phyloP scores from a whole-genome alignment of 2,113 vertebrate genomes.

The Bos indicus region DNA sequence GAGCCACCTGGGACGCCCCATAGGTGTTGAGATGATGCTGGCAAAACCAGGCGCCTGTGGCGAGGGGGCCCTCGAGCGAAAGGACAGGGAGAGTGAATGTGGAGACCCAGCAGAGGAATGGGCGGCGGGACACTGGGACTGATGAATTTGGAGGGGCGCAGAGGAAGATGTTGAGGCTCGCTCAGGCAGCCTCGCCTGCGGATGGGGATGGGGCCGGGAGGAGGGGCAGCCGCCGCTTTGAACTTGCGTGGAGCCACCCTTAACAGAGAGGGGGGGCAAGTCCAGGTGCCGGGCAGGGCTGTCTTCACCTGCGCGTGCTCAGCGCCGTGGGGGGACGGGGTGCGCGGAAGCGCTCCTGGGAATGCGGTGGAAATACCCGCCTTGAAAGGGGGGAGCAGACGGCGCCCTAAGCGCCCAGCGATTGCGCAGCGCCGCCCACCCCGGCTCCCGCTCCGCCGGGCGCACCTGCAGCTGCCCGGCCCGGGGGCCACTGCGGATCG shows the following conservation, averaged over 20 bases:
- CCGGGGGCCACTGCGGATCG: not conserved
- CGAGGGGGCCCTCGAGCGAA: not conserved
- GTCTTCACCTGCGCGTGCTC: conserved; percentile 26
- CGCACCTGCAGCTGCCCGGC: not conserved
- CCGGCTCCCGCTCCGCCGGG: not conserved
- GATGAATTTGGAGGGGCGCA: not conserved
- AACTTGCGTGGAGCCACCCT: conserved; percentile 53
- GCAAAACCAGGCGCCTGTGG: not conserved
- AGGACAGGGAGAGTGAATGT: not conserved
- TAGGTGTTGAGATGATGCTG: not conserved
- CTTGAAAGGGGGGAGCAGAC: not conserved
- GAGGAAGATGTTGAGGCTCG: conserved; percentile 46
- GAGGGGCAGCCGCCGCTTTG: conserved; percentile 56
- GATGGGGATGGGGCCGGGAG: not conserved
- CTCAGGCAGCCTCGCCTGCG: not conserved
- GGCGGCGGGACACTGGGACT: not conserved
- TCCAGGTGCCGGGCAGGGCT: conserved; percentile 47
- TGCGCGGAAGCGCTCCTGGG: not conserved
- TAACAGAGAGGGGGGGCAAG: not conserved
- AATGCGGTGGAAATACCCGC: conserved; percentile 43
- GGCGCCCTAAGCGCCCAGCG: not conserved
- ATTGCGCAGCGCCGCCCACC: not conserved
- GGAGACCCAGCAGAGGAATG: not conserved
- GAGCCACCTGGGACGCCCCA: not conserved
- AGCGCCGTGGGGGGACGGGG: not conserved